Base-by-base conservation (phyloP, 1,140 invertebrate species). In the Yoshiicerus persimilis region DNA sequence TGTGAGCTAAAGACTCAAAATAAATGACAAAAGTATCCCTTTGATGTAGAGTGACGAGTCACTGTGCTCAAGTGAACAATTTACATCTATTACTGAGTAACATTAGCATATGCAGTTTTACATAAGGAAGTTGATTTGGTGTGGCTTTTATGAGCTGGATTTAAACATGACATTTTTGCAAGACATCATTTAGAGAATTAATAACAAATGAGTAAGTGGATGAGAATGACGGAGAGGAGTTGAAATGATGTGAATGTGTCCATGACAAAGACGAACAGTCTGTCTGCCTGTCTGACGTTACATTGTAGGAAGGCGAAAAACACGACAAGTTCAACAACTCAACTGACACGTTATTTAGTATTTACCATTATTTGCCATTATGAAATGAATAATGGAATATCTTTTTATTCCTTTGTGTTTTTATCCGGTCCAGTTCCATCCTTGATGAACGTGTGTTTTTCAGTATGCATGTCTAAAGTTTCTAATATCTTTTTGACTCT, bases 301-400 rank as follows among this genome's bases (percentile, higher is more conserved):
- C 75, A 80, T 80, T 36, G 75, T 80, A 36, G n/a, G 32, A 80
- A 38, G 32, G 75, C 75, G 75, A 25, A 80, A 80, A 80, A 80
- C 75, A 80, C 75, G 75, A 80, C 75, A 80, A n/a, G 75, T 80
- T 80, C 75, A 80, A 36, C 75, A 80, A 80, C 75, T 80, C 75
- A 38, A n/a, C 75, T 80, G 75, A 34, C 75, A 80, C 34, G 75
- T 80, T 80, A 77, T 80, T 38, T 80, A 80, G 75, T 36, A 32
- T 36, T 80, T 80, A 80, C 30, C 34, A 80, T 80, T 80, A 47
- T 11, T 80, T 34, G 47, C 47, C 47, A 56, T 56, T 56, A 56
- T 56, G 34, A 80, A 80, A 80, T 80, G 75, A 80, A 80, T 80
- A 80, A 80, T 80, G 75, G 32, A 36, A 34, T 23, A 80, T 36